phyloP scores from a whole-genome alignment of 2,888 invertebrate genomes.

The Lottia gigantea region DNA sequence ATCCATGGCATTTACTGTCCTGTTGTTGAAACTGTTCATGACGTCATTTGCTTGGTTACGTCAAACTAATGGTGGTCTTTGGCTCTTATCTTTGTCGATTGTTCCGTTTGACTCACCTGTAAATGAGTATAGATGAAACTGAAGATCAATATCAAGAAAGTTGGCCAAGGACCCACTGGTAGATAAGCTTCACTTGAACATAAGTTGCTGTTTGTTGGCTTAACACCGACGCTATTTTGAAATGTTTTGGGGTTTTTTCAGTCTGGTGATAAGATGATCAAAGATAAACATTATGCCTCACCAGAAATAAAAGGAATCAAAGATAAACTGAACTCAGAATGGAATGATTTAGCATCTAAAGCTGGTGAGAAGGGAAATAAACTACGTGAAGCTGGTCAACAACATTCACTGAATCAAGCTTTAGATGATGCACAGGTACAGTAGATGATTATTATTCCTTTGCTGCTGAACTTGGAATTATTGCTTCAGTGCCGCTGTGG shows the following conservation, averaged over 20 bases:
- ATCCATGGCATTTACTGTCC: no score
- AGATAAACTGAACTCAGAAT: slow-evolving; percentile 79
- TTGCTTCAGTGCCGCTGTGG: no score
- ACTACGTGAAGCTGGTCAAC: slow-evolving; percentile 82
- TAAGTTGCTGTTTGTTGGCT: not conserved
- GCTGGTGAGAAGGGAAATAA: slow-evolving; percentile 79
- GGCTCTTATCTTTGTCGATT: no score
- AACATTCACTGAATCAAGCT: slow-evolving; percentile 75
- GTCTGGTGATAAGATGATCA: slow-evolving; percentile 79
- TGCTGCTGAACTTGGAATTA: no score
- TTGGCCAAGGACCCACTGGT: no score
- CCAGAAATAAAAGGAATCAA: slow-evolving; percentile 78
- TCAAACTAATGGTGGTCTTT: no score
- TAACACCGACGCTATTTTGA: no score
- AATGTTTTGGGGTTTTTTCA: slow-evolving; percentile 41
- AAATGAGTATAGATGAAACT: not conserved
- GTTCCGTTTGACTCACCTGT: not conserved
- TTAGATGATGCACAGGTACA: slow-evolving; percentile 86
- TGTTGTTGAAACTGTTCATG: no score
- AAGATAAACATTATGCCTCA: slow-evolving; percentile 77
- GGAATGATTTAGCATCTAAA: slow-evolving; percentile 80
- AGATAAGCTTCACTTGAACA: no score
- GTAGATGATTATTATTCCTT: no score
- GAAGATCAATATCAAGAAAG: not conserved
- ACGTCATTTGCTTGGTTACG: no score